Conservation (phyloP, 2,113 vertebrate species). For the Anarrhichthys ocellatus region DNA sequence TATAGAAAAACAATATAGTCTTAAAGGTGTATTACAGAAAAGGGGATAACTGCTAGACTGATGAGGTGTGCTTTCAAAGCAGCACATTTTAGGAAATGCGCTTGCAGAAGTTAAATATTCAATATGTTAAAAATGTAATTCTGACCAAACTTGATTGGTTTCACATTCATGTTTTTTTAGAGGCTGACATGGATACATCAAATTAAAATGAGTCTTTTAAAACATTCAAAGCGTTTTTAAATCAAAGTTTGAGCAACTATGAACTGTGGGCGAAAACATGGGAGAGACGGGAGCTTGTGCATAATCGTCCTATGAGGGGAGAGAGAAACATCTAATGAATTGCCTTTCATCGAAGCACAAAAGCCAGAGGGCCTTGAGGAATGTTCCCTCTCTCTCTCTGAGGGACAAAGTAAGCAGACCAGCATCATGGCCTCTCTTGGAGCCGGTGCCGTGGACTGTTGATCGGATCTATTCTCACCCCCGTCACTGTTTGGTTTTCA, state of each 20-base stretch:
- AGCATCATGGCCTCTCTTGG: conserved; percentile 26
- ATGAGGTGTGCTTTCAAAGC: background rate
- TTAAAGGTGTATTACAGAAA: background rate
- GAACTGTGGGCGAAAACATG: conserved; percentile 11
- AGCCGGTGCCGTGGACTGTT: conserved; percentile 44
- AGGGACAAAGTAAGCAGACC: conserved; percentile 52
- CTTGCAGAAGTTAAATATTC: background rate
- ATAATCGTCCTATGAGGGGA: conserved; percentile 39
- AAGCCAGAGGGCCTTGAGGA: conserved; percentile 68
- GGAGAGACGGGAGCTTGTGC: conserved; percentile 5
- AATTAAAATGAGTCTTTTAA: background rate
- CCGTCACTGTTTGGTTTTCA: conserved; percentile 14
- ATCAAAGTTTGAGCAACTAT: background rate
- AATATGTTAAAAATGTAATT: background rate
- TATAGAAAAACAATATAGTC: background rate
- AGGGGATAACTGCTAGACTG: background rate
- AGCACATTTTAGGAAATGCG: background rate
- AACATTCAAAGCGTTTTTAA: background rate
- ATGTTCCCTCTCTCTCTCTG: conserved; percentile 47
- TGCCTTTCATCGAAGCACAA: conserved; percentile 70
- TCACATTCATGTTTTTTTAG: background rate
- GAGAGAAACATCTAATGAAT: conserved; percentile 62
- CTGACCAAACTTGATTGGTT: background rate
- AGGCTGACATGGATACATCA: background rate
- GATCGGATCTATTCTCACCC: background rate